phyloP scores from a whole-genome alignment of 2,888 invertebrate genomes.

The Melanchra persicariae region DNA sequence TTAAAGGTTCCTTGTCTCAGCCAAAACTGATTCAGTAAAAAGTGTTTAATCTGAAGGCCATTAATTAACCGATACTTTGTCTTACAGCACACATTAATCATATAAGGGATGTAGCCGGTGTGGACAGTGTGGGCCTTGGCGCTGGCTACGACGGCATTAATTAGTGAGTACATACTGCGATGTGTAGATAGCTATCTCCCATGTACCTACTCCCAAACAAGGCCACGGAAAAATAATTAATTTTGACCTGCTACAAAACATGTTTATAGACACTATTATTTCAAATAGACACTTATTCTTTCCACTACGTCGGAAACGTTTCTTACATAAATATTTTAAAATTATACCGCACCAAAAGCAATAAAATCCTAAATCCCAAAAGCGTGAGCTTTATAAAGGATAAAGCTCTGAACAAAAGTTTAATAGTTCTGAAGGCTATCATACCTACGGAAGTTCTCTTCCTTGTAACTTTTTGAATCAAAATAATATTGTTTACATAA shows the following conservation, averaged over 20 bases:
- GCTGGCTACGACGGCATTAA: conserved; percentile 97
- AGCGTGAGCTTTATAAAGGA: conserved; percentile 19
- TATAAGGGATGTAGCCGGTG: conserved; percentile 95
- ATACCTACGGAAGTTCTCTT: conserved; percentile 12
- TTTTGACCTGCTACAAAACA: neutral
- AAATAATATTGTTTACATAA: conserved; percentile 22
- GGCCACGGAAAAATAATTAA: conserved; percentile 15
- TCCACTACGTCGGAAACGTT: neutral
- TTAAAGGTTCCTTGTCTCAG: neutral
- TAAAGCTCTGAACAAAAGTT: conserved; percentile 39
- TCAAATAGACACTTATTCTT: neutral
- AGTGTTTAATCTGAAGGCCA: conserved; percentile 15
- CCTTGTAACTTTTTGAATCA: conserved; percentile 43
- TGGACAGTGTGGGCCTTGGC: conserved; percentile 96
- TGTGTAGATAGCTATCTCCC: conserved; percentile 33
- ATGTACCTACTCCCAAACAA: conserved; percentile 4
- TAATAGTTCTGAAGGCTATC: conserved; percentile 40
- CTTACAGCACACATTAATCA: conserved; percentile 97
- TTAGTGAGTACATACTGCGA: conserved; percentile 92
- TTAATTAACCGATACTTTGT: conserved; percentile 55
- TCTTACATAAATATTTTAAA: conserved; percentile 13
- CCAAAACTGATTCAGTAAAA: conserved; percentile 22
- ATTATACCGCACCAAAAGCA: conserved; percentile 18
- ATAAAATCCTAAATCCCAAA: conserved; percentile 39
- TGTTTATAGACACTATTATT: conserved; percentile 6